Conservation (phyloP, 2,888 invertebrate species). For the Drosophila acutilabella region DNA sequence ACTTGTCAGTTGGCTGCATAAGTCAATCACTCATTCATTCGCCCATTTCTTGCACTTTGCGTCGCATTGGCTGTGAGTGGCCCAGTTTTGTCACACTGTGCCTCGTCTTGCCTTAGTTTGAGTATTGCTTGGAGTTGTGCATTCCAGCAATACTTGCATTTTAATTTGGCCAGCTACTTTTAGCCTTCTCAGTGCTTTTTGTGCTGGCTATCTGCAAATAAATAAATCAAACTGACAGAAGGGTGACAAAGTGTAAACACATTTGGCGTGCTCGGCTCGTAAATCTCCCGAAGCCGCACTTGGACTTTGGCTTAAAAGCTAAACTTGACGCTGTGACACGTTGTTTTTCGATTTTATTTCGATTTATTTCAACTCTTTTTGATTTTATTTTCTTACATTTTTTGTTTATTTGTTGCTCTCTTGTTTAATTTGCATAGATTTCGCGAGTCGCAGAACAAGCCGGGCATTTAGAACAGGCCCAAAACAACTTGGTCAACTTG, state of each 20-base stretch:
- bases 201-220: slow-evolving; percentile 75
- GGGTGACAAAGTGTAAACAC: slow-evolving; percentile 84
- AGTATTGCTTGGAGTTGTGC: slow-evolving; percentile 42
- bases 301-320: slow-evolving; percentile 72
- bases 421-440: slow-evolving; percentile 73
- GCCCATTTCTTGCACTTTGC: slow-evolving; percentile 56
- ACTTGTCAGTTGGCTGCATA: slow-evolving; percentile 74
- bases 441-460: slow-evolving; percentile 49
- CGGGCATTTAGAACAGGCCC: slow-evolving; percentile 69
- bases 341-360: slow-evolving; percentile 18
- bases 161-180: slow-evolving; percentile 73
- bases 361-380: slow-evolving; percentile 1
- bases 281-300: slow-evolving; percentile 72
- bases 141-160: slow-evolving; percentile 81
- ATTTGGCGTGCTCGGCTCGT: slow-evolving; percentile 81
- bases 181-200: slow-evolving; percentile 59
- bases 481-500: neutral
- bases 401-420: slow-evolving; percentile 15
- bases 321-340: slow-evolving; percentile 60
- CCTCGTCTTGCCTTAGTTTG: slow-evolving; percentile 14
- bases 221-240: slow-evolving; percentile 83
- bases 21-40: slow-evolving; percentile 79
- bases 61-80: neutral
- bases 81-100: neutral
- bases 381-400: neutral